These are phyloP conservation scores for Trachymyrmex cornetzi DNA, from an alignment of 1,140 invertebrate species.

Conservation along the genomic window DNA sequence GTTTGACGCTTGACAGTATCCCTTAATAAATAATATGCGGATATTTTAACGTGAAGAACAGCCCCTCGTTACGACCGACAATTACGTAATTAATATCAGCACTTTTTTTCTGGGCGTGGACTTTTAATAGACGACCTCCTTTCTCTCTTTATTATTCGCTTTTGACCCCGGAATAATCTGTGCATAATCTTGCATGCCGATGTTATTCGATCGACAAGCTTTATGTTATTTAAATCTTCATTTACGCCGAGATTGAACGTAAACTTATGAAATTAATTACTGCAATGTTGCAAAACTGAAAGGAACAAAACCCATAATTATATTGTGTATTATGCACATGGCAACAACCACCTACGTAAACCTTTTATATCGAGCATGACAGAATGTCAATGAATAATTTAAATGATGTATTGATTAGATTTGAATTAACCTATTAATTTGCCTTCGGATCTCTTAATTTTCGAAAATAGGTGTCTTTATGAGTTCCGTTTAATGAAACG, in stretches of 20 bases:
- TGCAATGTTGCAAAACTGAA: not conserved
- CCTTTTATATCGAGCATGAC: not conserved
- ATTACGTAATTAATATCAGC: conserved; percentile 54
- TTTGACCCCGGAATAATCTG: conserved; percentile 21
- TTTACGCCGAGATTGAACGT: not conserved
- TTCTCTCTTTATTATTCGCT: conserved; percentile 39
- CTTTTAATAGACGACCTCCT: conserved; percentile 49
- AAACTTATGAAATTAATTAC: conserved; percentile 25
- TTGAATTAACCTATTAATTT: conserved; percentile 21
- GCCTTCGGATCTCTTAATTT: conserved; percentile 34
- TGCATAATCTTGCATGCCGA: conserved; percentile 8
- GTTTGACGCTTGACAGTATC: conserved; percentile 21
- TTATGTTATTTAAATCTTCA: conserved; percentile 24
- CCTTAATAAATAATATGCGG: conserved; percentile 52
- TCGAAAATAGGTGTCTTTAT: not conserved
- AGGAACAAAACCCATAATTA: conserved; percentile 33
- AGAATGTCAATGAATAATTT: conserved; percentile 35
- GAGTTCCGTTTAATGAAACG: not conserved
- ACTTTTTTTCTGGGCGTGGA: conserved; percentile 35
- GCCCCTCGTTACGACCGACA: conserved; percentile 37
- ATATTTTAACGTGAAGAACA: conserved; percentile 13
- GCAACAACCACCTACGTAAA: not conserved
- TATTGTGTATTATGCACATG: not conserved
- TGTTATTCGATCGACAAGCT: not conserved
- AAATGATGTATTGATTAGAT: conserved; percentile 20